Evolutionary conservation across 2,797 vertebrate genomes (phyloP).

Genomic region (Urosaurus nigricauda): DNA sequence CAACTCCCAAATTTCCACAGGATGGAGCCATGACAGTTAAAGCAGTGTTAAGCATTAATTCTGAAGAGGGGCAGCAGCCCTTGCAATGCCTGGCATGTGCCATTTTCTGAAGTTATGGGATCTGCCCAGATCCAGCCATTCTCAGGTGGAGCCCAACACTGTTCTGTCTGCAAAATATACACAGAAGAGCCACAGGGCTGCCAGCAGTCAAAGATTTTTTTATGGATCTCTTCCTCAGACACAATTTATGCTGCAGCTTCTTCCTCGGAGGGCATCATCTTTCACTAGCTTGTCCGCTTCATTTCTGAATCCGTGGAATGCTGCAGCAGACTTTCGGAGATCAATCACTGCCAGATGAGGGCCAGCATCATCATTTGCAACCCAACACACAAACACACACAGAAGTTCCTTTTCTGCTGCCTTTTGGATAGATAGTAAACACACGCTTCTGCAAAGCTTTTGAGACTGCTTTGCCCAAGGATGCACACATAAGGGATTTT

Average conservation of each 20-base stretch:
- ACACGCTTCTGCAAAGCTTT: neutral
- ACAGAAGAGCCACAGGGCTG: neutral
- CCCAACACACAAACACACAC: no score
- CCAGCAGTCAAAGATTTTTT: neutral
- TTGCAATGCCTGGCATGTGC: neutral
- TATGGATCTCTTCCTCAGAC: neutral
- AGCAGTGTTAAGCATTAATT: no score
- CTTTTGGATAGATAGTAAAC: neutral
- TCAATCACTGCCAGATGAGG: neutral
- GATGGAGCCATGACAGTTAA: no score
- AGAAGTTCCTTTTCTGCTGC: neutral
- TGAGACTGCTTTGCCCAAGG: neutral
- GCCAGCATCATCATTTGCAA: neutral
- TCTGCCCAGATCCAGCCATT: neutral
- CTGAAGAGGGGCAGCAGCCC: no score
- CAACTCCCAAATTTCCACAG: no score
- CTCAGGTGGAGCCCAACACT: neutral
- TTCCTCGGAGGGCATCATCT: neutral
- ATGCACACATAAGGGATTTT: neutral
- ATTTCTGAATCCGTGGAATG: neutral
- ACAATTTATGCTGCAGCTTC: neutral
- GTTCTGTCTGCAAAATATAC: no score
- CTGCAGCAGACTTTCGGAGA: neutral
- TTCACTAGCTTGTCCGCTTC: neutral
- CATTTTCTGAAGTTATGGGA: neutral